Base-by-base conservation (phyloP, 2,888 invertebrate species). In the Danaus chrysippus region DNA sequence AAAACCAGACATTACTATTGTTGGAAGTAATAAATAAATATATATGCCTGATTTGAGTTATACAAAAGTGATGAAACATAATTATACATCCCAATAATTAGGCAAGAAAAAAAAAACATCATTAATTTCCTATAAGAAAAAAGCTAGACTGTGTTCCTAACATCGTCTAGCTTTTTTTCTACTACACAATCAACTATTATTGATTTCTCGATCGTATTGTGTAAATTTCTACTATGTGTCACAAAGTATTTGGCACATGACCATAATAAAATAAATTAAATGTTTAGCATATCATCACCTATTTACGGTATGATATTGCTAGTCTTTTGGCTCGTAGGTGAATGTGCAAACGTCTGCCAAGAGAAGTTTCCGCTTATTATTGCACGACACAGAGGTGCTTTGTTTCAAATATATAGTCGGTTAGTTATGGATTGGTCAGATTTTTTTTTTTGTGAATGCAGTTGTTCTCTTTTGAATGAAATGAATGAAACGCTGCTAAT, bases 341-440 rank as follows among this genome's bases (percentile, higher is more conserved):
- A 57, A 59, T 58, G 59, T 23, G 60, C 53, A 43, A 54, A 56
- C 63, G 65, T 63, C 67, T 67, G 68, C 68, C 70, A 69, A 69
- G 75, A 77, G 73, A 73, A 77, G 77, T 80, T 82, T 84, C 84
- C 83, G 82, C 82, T 81, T 83, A 80, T 84, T 84, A 84, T 82
- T 80, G 76, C 76, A 66, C 61, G 70, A 70, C 73, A 70, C 73
- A 73, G 70, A 75, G 67, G 69, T 75, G 82, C 81, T 84, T 83
- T 84, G 84, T 84, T 83, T 78, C 77, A 81, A 79, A 74, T 76
- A 66, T 71, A 67, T 74, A 76, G 62, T 78, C 42, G 13, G 19
- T 17, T 12, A 42, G 10, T 13, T 23, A 55, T 23, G 64, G 15
- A 76, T 71, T 77, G 78, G 77, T 53, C 13, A 10, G n/a, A 46